Percentiles rank a stretch among this genome's conserved stretches.
These are phyloP conservation scores for Brachionichthys hirsutus DNA, from an alignment of 2,113 vertebrate genomes.

Conservation along the genomic window DNA sequence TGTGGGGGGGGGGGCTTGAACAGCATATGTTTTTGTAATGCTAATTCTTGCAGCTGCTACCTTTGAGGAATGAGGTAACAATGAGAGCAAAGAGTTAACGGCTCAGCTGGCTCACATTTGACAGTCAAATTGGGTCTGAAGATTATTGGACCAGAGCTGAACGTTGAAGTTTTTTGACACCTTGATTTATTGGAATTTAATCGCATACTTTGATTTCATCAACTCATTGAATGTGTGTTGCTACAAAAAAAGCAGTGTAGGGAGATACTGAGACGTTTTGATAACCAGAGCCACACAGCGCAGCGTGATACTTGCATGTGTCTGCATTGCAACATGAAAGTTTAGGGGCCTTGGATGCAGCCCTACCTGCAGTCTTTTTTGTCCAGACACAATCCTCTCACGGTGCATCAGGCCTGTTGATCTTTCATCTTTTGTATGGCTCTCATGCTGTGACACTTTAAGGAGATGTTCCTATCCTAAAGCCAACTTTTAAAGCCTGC, in stretches of 20 bases:
- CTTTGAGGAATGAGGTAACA: constrained; percentile 58
- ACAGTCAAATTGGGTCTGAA: constrained; percentile 27
- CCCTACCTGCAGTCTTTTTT: constrained; percentile 50
- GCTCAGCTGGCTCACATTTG: constrained; percentile 32
- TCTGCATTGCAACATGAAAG: constrained; percentile 20
- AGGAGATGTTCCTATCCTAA: constrained; percentile 45
- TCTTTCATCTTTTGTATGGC: constrained; percentile 40
- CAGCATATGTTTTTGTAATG: constrained; percentile 61
- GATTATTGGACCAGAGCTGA: not conserved
- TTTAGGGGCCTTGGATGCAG: constrained; percentile 33
- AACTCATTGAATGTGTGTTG: constrained; percentile 14
- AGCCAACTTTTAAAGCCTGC: constrained; percentile 42
- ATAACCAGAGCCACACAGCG: constrained; percentile 40
- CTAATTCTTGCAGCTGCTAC: constrained; percentile 70
- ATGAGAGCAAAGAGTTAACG: constrained; percentile 51
- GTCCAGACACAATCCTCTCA: constrained; percentile 47
- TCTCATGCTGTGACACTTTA: constrained; percentile 54
- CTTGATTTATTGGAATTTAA: constrained; percentile 16
- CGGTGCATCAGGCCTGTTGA: constrained; percentile 50
- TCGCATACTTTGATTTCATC: constrained; percentile 19
- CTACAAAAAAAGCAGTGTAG: constrained; percentile 15
- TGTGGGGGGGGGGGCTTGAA: not conserved
- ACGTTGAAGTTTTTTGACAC: constrained; percentile 11
- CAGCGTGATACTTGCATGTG: constrained; percentile 42
- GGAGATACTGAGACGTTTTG: constrained; percentile 16